phyloP scores from a whole-genome alignment of 1,140 invertebrate genomes.

The Drosophila teissieri region DNA sequence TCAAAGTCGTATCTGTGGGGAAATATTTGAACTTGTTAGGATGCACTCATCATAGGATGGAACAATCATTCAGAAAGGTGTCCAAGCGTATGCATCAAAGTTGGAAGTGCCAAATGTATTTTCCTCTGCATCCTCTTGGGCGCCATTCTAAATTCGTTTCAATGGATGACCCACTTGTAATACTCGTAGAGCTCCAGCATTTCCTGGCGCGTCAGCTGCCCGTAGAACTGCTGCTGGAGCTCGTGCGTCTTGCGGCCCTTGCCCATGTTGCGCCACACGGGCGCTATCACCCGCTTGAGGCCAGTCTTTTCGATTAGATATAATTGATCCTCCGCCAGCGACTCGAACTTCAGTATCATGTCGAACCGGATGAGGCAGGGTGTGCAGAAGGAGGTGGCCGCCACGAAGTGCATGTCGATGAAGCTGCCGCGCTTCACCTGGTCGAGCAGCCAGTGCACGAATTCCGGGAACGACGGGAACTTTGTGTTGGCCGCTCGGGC shows the following conservation, averaged over 20 bases:
- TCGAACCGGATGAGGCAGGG: slow-evolving; percentile 95
- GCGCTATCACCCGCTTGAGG: slow-evolving; percentile 90
- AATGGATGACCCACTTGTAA: slow-evolving; percentile 87
- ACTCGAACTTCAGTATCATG: slow-evolving; percentile 95
- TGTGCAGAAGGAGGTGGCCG: slow-evolving; percentile 93
- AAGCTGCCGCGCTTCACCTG: slow-evolving; percentile 87
- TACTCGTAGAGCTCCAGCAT: slow-evolving; percentile 91
- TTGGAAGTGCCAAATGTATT: no score
- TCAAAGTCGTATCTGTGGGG: slow-evolving; percentile 91
- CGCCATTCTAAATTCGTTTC: no score
- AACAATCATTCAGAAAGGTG: no score
- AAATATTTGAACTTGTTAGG: not conserved
- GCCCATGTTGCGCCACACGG: slow-evolving; percentile 92
- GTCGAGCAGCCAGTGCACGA: slow-evolving; percentile 90
- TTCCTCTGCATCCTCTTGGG: no score
- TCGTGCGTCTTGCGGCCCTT: slow-evolving; percentile 89
- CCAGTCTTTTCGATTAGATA: slow-evolving; percentile 91
- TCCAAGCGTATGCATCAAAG: not conserved
- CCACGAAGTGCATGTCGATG: slow-evolving; percentile 96
- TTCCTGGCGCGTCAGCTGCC: slow-evolving; percentile 90
- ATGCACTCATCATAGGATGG: no score
- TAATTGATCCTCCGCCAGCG: slow-evolving; percentile 93
- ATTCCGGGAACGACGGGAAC: slow-evolving; percentile 91
- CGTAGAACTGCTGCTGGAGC: slow-evolving; percentile 90
- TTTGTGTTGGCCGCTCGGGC: slow-evolving; percentile 84